Percentiles rank a stretch among this genome's conserved stretches.
These are phyloP conservation scores for Megaustenia siamemsis DNA, from an alignment of 2,888 invertebrate species.

Conservation along the genomic window DNA sequence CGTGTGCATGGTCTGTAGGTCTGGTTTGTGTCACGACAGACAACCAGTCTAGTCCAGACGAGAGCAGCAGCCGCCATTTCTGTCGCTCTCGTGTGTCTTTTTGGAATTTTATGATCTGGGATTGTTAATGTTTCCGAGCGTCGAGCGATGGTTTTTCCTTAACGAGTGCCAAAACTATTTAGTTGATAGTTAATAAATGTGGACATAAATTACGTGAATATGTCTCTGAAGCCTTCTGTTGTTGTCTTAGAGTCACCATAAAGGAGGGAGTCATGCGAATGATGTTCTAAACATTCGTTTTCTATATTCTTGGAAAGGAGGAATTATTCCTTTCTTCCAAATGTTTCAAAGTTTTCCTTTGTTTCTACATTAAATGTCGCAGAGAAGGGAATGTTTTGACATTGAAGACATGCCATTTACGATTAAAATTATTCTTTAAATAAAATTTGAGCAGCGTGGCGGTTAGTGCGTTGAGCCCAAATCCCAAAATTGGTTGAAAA, in stretches of 20 bases:
- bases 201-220: not conserved
- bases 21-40: constrained; percentile 17
- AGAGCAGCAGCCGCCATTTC: not conserved
- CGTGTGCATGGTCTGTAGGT: not conserved
- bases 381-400: too few relatives aligned
- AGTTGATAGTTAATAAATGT: not conserved
- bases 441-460: too few relatives aligned
- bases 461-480: too few relatives aligned
- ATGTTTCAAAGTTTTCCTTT: too few relatives aligned
- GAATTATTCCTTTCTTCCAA: too few relatives aligned
- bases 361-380: too few relatives aligned
- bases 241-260: not conserved
- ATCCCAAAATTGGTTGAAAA: too few relatives aligned
- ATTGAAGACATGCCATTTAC: too few relatives aligned
- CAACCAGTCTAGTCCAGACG: not conserved
- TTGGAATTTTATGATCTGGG: constrained; percentile 24
- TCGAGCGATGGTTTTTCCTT: not conserved
- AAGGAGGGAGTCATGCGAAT: not conserved
- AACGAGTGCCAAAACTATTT: not conserved
- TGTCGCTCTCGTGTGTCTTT: not conserved
- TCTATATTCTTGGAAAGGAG: too few relatives aligned
- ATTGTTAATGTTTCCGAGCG: constrained; percentile 1
- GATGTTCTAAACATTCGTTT: too few relatives aligned
- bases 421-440: too few relatives aligned
- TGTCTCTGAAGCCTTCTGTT: not conserved